A percentile compares a stretch with the other conserved stretches of the same genome.
Conservation (phyloP, 2,113 vertebrate genomes). For the Platichthys stellatus region DNA sequence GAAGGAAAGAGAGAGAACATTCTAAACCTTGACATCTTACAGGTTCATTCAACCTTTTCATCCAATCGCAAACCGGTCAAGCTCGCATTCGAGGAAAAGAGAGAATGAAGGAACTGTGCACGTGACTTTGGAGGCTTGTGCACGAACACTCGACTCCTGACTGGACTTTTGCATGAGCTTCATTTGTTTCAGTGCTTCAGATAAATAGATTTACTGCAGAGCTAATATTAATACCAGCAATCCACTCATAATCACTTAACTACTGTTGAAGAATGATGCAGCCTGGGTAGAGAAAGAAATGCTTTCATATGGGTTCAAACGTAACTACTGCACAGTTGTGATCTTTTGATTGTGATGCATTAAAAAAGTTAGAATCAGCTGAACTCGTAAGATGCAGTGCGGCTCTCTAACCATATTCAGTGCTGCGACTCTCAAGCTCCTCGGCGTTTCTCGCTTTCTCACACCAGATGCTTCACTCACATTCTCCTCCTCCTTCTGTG, state of each 20-base stretch:
- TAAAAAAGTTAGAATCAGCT: not conserved
- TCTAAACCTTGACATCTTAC: too few relatives aligned
- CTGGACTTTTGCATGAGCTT: too few relatives aligned
- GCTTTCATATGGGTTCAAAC: not conserved
- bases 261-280: not conserved
- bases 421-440: not conserved
- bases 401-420: not conserved
- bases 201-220: not conserved
- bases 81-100: too few relatives aligned
- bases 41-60: too few relatives aligned
- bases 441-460: slow-evolving; percentile 47
- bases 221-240: too few relatives aligned
- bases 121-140: too few relatives aligned
- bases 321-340: not conserved
- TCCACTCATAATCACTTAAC: not conserved
- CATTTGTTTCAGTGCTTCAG: not conserved
- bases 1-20: too few relatives aligned
- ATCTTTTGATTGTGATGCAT: not conserved
- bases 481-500: slow-evolving; percentile 20
- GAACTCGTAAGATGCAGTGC: not conserved
- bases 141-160: too few relatives aligned
- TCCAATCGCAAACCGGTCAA: too few relatives aligned
- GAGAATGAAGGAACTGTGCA: too few relatives aligned
- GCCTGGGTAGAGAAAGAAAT: not conserved
- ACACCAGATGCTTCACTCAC: slow-evolving; percentile 61